Evolutionary conservation across 1,140 invertebrate species (phyloP), one percentile per base, ranked within the genome.

Genomic region (Drosophila pseudoobscura): DNA sequence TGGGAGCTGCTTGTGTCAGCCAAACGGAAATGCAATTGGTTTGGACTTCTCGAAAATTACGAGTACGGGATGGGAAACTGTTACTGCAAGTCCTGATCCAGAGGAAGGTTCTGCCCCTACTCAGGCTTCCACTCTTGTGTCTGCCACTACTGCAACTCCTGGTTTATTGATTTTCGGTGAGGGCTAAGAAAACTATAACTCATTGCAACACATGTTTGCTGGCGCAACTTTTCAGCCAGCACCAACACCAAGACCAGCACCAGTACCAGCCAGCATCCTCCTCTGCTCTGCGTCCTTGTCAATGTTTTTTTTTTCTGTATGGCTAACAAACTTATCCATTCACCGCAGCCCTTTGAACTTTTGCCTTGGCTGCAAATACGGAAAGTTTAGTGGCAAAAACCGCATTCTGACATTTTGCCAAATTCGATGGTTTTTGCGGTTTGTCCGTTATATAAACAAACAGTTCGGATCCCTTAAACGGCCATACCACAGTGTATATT

Each of bases 371-470:
- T 54, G 41, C 41, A 62, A 62, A 70, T 69, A 57, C 66, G 44
- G 57, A 82, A 87, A 82, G 62, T 76, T 77, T 83, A 61, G 68
- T 70, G 71, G 75, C 72, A 89, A 69, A 76, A 83, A 74, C 83
- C 84, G 84, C 83, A 88, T 73, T 71, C 79, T 88, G 84, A 88
- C 83, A 89, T 83, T 88, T 88, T 88, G 83, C 83, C 83, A 88
- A 89, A 89, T 83, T 88, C 84, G 78, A 83, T 83, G 79, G 64
- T 77, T 61, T 54, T 58, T 77, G 73, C 39, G 73, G 64, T 26
- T 39, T 76, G 51, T 29, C 73, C 63, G 13, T 47, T 60, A 8
- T 62, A 63, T 59, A 64, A 84, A 76, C 60, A 74, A 64, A 65
- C 50, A 44, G 39, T 59, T 45, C n/a, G 46, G 20, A n/a, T 22